These are phyloP conservation scores for Mormyrus hasselquistii DNA, from an alignment of 2,797 vertebrate species.

Conservation along the genomic window DNA sequence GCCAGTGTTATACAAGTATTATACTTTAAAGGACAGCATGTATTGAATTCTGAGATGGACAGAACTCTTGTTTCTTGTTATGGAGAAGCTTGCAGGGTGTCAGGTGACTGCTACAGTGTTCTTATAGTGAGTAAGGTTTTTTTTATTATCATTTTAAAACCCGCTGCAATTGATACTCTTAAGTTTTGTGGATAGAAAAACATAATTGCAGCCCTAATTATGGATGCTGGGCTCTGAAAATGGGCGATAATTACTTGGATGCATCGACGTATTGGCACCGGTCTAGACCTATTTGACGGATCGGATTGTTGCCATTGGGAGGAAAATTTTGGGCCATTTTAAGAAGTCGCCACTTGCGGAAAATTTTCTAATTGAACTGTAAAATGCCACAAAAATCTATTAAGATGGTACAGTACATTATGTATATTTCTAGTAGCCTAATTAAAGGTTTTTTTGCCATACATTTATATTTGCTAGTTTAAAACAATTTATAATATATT, in stretches of 20 bases:
- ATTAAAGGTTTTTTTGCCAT: not conserved
- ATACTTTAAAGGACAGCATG: not conserved
- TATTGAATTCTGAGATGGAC: not conserved
- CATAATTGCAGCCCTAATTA: not conserved
- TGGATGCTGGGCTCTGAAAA: not conserved
- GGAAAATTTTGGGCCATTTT: not conserved
- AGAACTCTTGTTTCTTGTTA: not conserved
- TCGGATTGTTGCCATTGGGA: not conserved
- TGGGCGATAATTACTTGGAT: not conserved
- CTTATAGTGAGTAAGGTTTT: not conserved
- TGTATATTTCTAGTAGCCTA: not conserved
- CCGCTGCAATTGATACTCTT: not conserved
- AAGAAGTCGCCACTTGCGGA: not conserved
- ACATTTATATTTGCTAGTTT: not conserved
- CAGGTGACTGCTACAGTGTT: not conserved
- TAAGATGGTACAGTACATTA: not conserved
- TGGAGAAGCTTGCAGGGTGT: not conserved
- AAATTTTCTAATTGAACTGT: not conserved
- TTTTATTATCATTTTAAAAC: not conserved
- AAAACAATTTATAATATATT: not conserved
- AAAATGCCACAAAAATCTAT: not conserved
- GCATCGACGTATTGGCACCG: not conserved
- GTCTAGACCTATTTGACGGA: not conserved
- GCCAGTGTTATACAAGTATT: not conserved
- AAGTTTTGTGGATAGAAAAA: not conserved